Evolutionary conservation across 2,797 vertebrate genomes (phyloP), one percentile per base, ranked within the genome.

Genomic region (Pseudochaenichthys georgianus): DNA sequence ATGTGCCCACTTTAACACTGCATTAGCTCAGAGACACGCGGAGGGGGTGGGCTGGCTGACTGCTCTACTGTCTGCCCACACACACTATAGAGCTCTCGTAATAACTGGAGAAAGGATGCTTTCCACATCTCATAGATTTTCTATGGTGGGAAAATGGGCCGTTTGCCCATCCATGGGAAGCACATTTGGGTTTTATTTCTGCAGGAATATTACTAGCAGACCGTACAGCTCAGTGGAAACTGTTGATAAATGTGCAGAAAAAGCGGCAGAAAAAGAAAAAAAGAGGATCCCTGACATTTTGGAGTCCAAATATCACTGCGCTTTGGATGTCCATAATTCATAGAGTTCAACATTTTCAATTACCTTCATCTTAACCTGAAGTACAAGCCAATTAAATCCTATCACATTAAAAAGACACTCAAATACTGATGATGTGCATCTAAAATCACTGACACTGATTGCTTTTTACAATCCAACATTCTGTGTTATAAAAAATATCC

Each of bases 1-100:
- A 95, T 94, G 90, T 92, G 90, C 91, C 92, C 93, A 90, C 92
- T 95, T 94, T 94, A 95, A 94, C 92, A 92, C 89, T 88, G 92
- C 91, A 94, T 92, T 94, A 94, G 89, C 67, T 86, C 89, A 93
- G 90, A 93, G 86, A 83, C 86, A 87, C 85, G 80, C 31, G 38
- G 85, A 83, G 74, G 81, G 89, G 88, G 84, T 73, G 90, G 87
- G 85, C 87, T 86, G 86, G 64, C 83, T 88, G 89, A 80, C 88
- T 88, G 86, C 90, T 88, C 87, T 88, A 80, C 90, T 86, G 88
- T 87, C 85, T 84, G 85, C 88, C 92, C 85, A 84, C 83, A 86
- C 87, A 84, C 79, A 70, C 78, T 63, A 88, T 72, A 73, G 70
- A 85, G 79, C 84, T 83, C 67, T 81, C 81, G 66, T 87, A 86